A percentile compares a stretch with the other conserved stretches of the same genome.
Evolutionary conservation across 2,888 invertebrate species (phyloP).

Genomic region (Tachina fera): DNA sequence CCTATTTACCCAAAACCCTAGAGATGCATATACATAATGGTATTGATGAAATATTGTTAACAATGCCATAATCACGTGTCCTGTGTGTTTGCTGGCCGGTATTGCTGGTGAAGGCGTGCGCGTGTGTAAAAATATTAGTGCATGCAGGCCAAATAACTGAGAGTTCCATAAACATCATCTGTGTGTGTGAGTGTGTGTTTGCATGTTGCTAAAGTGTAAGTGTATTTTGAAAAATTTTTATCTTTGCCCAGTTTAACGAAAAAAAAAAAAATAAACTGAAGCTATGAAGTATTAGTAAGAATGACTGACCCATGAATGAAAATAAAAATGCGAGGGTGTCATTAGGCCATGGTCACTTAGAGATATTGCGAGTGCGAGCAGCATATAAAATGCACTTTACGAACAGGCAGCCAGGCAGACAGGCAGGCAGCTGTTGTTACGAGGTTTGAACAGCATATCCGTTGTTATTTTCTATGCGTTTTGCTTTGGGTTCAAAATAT

Average conservation of each 20-base stretch:
- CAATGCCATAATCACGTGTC: conserved; percentile 34
- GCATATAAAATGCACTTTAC: conserved; percentile 59
- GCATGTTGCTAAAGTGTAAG: neutral
- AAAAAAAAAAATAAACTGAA: neutral
- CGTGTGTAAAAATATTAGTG: neutral
- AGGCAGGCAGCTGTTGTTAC: conserved; percentile 57
- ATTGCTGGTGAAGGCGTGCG: neutral
- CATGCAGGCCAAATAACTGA: neutral
- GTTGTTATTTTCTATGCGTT: conserved; percentile 8
- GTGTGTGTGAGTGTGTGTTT: neutral
- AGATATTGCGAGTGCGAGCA: conserved; percentile 36
- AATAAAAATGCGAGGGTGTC: conserved; percentile 62
- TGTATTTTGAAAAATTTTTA: conserved; percentile 23
- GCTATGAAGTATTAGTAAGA: neutral
- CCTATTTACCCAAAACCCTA: neutral
- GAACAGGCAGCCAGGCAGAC: conserved; percentile 25
- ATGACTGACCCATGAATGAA: conserved; percentile 21
- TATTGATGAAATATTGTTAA: conserved; percentile 48
- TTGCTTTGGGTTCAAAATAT: conserved; percentile 47
- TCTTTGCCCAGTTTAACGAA: conserved; percentile 35
- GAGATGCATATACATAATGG: neutral
- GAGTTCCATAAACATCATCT: neutral
- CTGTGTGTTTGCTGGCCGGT: conserved; percentile 13
- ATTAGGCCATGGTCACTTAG: conserved; percentile 64
- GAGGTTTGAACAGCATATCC: conserved; percentile 36